Evolutionary conservation across 2,797 vertebrate genomes (phyloP), one percentile per base, ranked within the genome.

Genomic region (Botia kubotai): DNA sequence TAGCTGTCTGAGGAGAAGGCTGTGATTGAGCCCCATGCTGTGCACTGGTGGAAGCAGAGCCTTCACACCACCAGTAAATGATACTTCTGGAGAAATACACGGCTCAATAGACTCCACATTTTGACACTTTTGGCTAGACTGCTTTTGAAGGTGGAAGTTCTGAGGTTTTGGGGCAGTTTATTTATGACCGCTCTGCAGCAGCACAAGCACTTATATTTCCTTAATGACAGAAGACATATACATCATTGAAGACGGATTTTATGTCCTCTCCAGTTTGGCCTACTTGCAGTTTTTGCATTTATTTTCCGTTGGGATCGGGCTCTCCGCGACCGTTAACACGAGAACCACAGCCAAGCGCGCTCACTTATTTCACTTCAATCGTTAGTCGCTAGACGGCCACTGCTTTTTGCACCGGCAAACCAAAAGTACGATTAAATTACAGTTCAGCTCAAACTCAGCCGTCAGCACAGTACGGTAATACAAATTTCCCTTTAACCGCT

Each of bases 21-120:
- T 67, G 23, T 52, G 68, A 81, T 71, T 75, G 82, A 81, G 80
- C 57, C 70, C 80, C 83, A 66, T 81, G 78, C 80, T 81, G 80
- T 72, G 79, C 74, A 43, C 50, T 33, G 69, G 72, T 63, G 82
- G 83, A 84, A 87, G 62, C 73, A 21, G 75, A 77, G 81, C 71
- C 73, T 85, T 76, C 77, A 62, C 77, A 75, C 72, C 73, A 75
- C 39, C 70, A 79, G 74, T 82, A 43, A 77, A 79, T n/a, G 17
- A 77, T 72, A 72, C 86, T 82, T 60, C 33, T 52, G 68, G 62
- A 68, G 72, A 83, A 81, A 83, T 72, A 75, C 75, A 81, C 17
- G 26, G 63, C 65, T 85, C 76, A 74, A 50, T 26, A 65, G 62
- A 71, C 43, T 79, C 16, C 21, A 33, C 66, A 68, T 55, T 72